Evolutionary conservation across 2,888 invertebrate genomes (phyloP), one percentile per base, ranked within the genome.

Genomic region (Gerosis bhagava): DNA sequence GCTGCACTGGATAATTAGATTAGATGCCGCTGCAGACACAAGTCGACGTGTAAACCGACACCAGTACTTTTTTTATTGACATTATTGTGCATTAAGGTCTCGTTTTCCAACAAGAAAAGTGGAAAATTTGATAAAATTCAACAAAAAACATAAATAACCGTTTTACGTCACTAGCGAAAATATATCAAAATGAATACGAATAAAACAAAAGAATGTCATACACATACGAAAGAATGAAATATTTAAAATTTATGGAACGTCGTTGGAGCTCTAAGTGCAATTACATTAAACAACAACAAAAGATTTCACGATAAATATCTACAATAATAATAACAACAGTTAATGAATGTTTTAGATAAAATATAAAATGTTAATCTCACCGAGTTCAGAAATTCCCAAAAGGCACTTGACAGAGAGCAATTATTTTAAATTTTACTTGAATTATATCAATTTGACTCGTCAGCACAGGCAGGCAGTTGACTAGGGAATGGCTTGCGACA

Each of bases 1-100:
- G 68, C 66, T n/a, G 58, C 62, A 58, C 58, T 60, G 71, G 73
- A 75, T 82, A 83, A 84, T 83, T 82, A 80, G 74, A 84, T 83
- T 82, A 82, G 72, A 70, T 62, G 68, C 64, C 67, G 62, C 65
- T 60, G 65, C 63, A 63, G 62, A 59, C 60, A 40, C 60, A 61
- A 51, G 57, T 50, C 60, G 53, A 51, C 63, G 63, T 54, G 47
- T 47, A 50, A 49, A 50, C 42, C 47, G 51, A 53, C 50, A 40
- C 45, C 36, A 49, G 47, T 48, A 51, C 39, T 57, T 54, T 59
- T 57, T 53, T n/a, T n/a, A n/a, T n/a, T n/a, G n/a, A n/a, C n/a
- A n/a, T n/a, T 54, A 52, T 51, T 55, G 56, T 54, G 58, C 57
- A 57, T 56, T 59, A 60, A 60, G 51, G 55, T 58, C 46, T 40